Conservation (phyloP, 2,113 vertebrate species). For the Embiotoca jacksoni region DNA sequence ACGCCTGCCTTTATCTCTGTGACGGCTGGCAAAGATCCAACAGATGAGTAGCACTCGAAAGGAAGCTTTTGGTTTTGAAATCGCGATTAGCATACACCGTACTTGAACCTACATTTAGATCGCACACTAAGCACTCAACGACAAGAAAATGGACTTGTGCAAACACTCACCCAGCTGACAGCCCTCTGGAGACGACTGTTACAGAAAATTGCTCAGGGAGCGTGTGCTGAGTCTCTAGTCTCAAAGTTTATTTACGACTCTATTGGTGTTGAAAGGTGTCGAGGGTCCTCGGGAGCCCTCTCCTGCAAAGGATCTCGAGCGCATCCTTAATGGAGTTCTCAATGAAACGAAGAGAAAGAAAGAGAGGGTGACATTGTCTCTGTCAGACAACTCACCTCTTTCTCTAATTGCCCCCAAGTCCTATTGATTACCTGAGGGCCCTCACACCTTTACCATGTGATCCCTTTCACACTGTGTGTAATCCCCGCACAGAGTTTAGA, state of each 20-base stretch:
- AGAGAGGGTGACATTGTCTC: conserved; percentile 57
- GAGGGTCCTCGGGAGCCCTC: conserved; percentile 46
- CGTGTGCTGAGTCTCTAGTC: conserved; percentile 1
- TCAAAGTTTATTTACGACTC: conserved; percentile 63
- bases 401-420: conserved; percentile 69
- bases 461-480: conserved; percentile 57
- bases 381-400: conserved; percentile 58
- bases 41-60: conserved; percentile 1
- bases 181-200: conserved; percentile 14
- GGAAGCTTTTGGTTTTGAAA: neutral
- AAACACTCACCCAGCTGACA: conserved; percentile 13
- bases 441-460: conserved; percentile 61
- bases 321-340: conserved; percentile 52
- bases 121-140: neutral
- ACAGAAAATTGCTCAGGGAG: conserved; percentile 38
- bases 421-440: conserved; percentile 68
- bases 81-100: neutral
- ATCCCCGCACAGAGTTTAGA: conserved; percentile 59
- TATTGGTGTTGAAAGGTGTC: conserved; percentile 39
- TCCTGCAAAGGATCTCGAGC: conserved; percentile 37
- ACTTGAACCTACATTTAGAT: conserved; percentile 7
- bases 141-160: conserved; percentile 21
- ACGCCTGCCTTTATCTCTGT: neutral
- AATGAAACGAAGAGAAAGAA: conserved; percentile 18
- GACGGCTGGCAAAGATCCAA: neutral